Evolutionary conservation across 2,888 invertebrate species (phyloP), one percentile per base, ranked within the genome.

Genomic region (Macaria liturata): DNA sequence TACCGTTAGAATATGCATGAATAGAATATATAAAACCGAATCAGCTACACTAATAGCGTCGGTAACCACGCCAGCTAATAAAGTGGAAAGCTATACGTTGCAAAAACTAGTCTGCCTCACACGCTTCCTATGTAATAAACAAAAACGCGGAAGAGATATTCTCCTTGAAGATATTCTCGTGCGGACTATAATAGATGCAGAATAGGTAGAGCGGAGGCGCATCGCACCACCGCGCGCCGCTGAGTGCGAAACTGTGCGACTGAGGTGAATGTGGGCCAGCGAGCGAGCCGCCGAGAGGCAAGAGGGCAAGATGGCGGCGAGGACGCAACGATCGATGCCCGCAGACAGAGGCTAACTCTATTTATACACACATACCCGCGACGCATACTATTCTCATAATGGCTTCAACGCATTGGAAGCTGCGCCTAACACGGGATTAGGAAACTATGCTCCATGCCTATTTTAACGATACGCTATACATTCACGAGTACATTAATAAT

Each of bases 281-380:
- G 72, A 76, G 81, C 77, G 81, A 76, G 83, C 74, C 81, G 81
- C 84, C 72, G 89, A 88, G 87, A 86, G 88, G 86, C 84, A 84
- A 80, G 86, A 87, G 88, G 88, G 89, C 88, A 91, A 91, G 90
- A 91, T 91, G 91, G 91, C 90, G 88, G 85, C 87, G 88, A 85
- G 88, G 89, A 89, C 90, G 88, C 87, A 84, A 79, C 91, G 91
- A 90, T 90, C 91, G 90, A 91, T 91, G 90, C 84, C 83, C 87
- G 84, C 83, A 90, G 90, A 89, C 90, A 83, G 86, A 86, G 83
- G 84, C 82, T 83, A 74, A 84, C 86, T 85, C 88, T 90, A 88
- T 90, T 88, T 88, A 88, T 89, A 90, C 78, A 80, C 61, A 50
- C 20, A 49, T 49, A 42, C 46, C 60, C 59, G 57, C 82, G 75